Evolutionary conservation across 1,140 invertebrate species (phyloP), one percentile per base, ranked within the genome.

Genomic region (Polypedilum vanderplanki): DNA sequence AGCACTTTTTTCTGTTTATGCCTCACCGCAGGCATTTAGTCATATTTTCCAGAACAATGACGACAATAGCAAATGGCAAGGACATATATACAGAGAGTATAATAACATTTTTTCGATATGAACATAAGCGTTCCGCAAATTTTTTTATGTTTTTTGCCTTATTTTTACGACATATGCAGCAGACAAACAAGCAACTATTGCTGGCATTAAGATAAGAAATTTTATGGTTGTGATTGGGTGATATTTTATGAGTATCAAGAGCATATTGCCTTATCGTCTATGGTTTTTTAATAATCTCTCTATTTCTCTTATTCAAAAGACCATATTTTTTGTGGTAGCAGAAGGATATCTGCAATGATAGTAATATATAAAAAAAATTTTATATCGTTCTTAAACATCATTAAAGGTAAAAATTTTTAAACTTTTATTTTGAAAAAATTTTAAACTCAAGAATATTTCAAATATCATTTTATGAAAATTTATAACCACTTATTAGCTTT

Each of bases 231-330:
- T 57, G 46, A 57, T 57, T 57, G 12, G 46, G 12, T 57, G 46
- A 57, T 57, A 57, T 57, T 57, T 57, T 57, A 33, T 33, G 24
- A 33, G 24, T 5, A 33, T 33, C n/a, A 57, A 12, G 46, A 57
- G 10, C 46, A n/a, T n/a, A 57, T 57, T 57, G 46, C 41, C 24
- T 57, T 12, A 57, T 4, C n/a, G n/a, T 57, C 46, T 57, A 57
- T 57, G n/a, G 46, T n/a, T 57, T 57, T 57, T 57, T 57, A 57
- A 57, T 57, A 57, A 57, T 57, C 46, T 57, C 46, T n/a, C 12
- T n/a, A 46, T 46, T 15, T 46, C 46, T 33, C 24, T 33, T 33
- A 33, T 33, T 33, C 24, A 33, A 33, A 33, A 33, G 5, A 33
- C 24, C 24, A 33, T 33, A 33, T 33, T 3, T 5, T 33, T 33